Evolutionary conservation across 2,113 vertebrate genomes (phyloP).

Genomic region (Himantopus leucocephalus): DNA sequence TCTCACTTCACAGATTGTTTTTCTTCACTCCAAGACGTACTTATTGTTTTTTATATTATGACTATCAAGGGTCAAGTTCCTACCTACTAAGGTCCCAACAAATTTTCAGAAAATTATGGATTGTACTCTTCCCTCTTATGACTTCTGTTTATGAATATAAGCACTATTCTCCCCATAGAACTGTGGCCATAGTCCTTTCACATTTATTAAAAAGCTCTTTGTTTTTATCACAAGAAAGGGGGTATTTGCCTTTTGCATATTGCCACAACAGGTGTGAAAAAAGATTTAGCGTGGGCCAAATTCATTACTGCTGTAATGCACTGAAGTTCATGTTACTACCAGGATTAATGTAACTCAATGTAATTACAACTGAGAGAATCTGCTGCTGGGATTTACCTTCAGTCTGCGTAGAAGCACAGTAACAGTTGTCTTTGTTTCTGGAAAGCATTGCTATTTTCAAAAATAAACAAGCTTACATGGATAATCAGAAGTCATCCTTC

Average conservation of each 20-base stretch:
- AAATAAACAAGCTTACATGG: neutral
- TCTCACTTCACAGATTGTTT: neutral
- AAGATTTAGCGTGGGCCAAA: neutral
- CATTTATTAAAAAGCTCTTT: neutral
- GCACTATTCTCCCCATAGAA: neutral
- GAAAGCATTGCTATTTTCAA: neutral
- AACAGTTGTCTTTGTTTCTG: neutral
- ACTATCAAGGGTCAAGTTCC: neutral
- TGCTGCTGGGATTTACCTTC: neutral
- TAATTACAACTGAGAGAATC: neutral
- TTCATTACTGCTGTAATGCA: neutral
- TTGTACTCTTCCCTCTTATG: neutral
- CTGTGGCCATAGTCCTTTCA: neutral
- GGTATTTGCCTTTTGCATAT: neutral
- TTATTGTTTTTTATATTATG: neutral
- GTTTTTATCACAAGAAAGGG: neutral
- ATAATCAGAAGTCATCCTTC: neutral
- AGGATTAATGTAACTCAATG: neutral
- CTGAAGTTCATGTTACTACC: neutral
- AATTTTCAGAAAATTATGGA: neutral
- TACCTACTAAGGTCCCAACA: neutral
- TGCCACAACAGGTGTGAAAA: neutral
- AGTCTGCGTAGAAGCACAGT: neutral
- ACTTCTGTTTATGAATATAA: neutral
- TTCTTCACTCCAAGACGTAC: neutral